phyloP scores from a whole-genome alignment of 2,888 invertebrate genomes.

The Homarus gammarus region DNA sequence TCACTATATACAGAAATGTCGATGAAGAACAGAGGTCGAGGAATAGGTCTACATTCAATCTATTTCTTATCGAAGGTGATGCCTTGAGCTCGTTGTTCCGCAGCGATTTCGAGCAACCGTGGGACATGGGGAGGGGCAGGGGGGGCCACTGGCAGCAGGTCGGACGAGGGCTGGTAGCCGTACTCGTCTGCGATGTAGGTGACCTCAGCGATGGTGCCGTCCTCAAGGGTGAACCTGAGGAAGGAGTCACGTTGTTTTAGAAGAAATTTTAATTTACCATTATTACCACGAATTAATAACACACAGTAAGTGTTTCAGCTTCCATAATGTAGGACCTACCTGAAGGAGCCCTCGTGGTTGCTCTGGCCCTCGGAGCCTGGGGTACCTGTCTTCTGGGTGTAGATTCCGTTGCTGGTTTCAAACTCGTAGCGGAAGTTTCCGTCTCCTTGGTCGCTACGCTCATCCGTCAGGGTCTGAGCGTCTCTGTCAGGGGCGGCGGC shows the following conservation, averaged over 20 bases:
- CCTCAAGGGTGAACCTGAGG: slow-evolving; percentile 36
- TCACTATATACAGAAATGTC: slow-evolving; percentile 6
- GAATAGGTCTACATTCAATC: neutral
- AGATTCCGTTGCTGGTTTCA: slow-evolving; percentile 37
- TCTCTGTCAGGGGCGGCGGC: slow-evolving; percentile 11
- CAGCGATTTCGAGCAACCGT: neutral
- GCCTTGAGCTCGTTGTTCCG: slow-evolving; percentile 11
- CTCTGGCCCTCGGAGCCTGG: slow-evolving; percentile 4
- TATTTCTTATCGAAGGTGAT: slow-evolving; percentile 22
- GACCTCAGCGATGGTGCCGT: slow-evolving; percentile 51
- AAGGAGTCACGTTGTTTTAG: no score
- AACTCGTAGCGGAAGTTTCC: slow-evolving; percentile 9
- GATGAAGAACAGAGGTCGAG: neutral
- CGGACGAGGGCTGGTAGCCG: slow-evolving; percentile 36
- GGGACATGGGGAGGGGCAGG: slow-evolving; percentile 5
- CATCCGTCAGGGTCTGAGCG: neutral
- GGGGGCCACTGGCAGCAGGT: slow-evolving; percentile 25
- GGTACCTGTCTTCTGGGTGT: neutral
- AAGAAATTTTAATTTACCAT: no score
- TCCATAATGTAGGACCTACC: slow-evolving; percentile 5
- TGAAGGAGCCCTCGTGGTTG: slow-evolving; percentile 32
- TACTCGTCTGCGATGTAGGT: slow-evolving; percentile 51
- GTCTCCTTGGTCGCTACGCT: slow-evolving; percentile 32
- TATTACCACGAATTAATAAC: no score
- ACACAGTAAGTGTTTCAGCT: neutral